Evolutionary conservation across 2,113 vertebrate species (phyloP).

Genomic region (Labeo rohita): DNA sequence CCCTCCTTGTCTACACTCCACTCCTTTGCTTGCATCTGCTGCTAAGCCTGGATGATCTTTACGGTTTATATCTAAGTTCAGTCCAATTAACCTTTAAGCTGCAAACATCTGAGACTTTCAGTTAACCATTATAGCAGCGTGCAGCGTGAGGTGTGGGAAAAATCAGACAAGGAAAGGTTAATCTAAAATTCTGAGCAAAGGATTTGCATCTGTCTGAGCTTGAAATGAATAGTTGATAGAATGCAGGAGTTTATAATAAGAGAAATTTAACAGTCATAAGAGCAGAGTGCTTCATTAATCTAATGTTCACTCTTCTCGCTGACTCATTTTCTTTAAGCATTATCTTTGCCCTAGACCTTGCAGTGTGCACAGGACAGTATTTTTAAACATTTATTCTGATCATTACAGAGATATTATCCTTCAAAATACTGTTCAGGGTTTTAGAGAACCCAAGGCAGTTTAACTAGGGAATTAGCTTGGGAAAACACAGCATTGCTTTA

Average conservation of each 20-base stretch:
- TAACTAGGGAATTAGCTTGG: background rate
- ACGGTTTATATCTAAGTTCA: conserved; percentile 38
- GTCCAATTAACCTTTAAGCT: conserved; percentile 53
- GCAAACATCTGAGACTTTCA: background rate
- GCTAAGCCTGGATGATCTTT: conserved; percentile 14
- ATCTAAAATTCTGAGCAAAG: conserved; percentile 9
- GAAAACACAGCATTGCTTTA: background rate
- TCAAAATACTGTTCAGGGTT: background rate
- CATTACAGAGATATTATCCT: background rate
- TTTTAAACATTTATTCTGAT: too few species aligned
- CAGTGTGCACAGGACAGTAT: background rate
- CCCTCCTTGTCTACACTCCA: background rate
- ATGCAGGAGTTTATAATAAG: background rate
- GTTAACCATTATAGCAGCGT: background rate
- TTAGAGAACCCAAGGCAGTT: background rate
- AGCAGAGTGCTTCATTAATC: conserved; percentile 18
- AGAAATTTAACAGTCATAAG: background rate
- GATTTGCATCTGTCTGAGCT: background rate
- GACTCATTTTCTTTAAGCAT: background rate
- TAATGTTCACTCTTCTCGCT: background rate
- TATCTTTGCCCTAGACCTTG: background rate
- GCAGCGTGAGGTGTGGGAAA: background rate
- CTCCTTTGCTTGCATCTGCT: conserved; percentile 3
- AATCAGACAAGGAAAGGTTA: conserved; percentile 5
- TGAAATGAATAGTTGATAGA: background rate